Base-by-base conservation (phyloP, 2,113 vertebrate genomes). In the Muntiacus reevesi region DNA sequence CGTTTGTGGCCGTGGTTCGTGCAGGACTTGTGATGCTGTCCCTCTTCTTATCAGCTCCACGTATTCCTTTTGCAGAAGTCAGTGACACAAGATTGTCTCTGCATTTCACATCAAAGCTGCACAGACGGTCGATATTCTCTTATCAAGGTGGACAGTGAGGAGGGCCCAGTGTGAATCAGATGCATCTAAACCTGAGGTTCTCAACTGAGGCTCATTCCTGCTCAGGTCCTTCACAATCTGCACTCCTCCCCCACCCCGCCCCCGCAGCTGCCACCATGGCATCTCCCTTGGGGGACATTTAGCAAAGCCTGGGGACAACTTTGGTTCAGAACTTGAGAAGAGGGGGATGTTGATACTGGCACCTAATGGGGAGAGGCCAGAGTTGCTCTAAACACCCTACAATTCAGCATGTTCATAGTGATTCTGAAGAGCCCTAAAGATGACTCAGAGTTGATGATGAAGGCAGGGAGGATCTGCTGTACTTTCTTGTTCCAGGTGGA, bases 241-340 rank as follows among this genome's bases (percentile, higher is more conserved):
- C 64, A 16, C 33, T 10, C 28, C 10, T 8, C 14, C 1, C 6
- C 11, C 7, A 0, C 17, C 9, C 1, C 0, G 0, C 4, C 11
- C 30, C 28, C 10, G 2, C 28, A 33, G 28, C 60, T 33, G 3
- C 33, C 16, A 67, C 16, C 33, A 5, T 19, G 33, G 7, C 16
- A 4, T 67, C 33, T 67, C 62, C 62, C 60, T 2, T 47, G 47
- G 10, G 47, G 47, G 40, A 43, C 5, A 43, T 43, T 43, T 43
- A 43, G 43, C 43, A 43, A 43, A 43, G 43, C 43, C 43, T 43
- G 43, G 5, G 6, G 43, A 6, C 43, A 43, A 1, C 43, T 6
- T 43, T 43, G 43, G 43, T 43, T 43, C 43, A 43, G 43, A 43
- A 5, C 43, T 43, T 43, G 6, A 43, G 43, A 6, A 43, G 43